Conservation (phyloP, 2,797 vertebrate species). For the Eurystomus glaucurus region DNA sequence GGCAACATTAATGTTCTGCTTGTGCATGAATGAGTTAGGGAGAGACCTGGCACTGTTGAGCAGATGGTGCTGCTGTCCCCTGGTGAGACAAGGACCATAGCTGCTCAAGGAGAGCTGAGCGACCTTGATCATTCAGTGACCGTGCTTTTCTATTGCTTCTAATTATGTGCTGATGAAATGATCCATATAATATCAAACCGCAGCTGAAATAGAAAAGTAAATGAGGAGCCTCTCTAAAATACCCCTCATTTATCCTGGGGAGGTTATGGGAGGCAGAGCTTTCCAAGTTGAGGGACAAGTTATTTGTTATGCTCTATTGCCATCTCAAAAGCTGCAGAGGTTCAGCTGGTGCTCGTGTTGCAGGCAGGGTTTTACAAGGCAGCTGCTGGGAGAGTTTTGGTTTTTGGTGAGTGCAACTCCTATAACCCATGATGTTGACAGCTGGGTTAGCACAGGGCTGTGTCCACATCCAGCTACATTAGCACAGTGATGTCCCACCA, state of each 20-base stretch:
- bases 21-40: neutral
- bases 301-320: neutral
- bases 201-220: neutral
- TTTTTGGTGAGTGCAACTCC: neutral
- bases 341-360: neutral
- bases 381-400: neutral
- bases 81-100: neutral
- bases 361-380: neutral
- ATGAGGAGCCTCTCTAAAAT: neutral
- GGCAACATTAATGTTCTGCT: neutral
- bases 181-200: neutral
- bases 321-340: neutral
- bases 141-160: neutral
- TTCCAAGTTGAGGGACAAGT: neutral
- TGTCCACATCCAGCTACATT: fast-evolving
- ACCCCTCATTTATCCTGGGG: neutral
- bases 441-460: neutral
- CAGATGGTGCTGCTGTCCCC: neutral
- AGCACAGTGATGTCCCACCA: neutral
- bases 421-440: neutral
- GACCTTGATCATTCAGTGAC: neutral
- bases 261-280: neutral
- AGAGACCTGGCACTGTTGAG: neutral
- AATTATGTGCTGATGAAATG: neutral
- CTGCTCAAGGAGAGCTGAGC: neutral